Conservation (phyloP, 2,797 vertebrate genomes). For the Spinus olivaceus region DNA sequence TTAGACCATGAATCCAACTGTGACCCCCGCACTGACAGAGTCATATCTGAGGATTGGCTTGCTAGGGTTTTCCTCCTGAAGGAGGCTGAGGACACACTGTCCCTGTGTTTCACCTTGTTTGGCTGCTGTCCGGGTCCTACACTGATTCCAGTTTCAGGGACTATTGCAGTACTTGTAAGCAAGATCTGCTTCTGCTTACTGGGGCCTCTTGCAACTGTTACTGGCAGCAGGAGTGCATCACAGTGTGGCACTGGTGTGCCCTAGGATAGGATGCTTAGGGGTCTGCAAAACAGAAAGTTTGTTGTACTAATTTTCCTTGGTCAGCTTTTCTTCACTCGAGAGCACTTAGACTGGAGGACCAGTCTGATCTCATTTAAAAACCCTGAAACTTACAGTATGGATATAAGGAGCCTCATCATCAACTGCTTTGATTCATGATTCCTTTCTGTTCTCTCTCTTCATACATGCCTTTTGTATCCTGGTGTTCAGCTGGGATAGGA, state of each 20-base stretch:
- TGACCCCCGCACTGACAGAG: accelerated
- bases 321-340: background rate
- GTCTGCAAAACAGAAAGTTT: background rate
- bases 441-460: background rate
- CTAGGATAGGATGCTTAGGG: background rate
- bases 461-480: background rate
- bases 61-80: background rate
- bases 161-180: background rate
- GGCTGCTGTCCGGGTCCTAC: background rate
- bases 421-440: background rate
- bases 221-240: background rate
- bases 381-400: background rate
- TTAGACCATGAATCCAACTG: background rate
- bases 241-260: background rate
- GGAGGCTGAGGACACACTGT: background rate
- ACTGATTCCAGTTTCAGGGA: background rate
- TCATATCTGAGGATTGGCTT: background rate
- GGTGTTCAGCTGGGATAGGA: background rate
- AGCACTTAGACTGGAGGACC: background rate
- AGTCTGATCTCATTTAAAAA: background rate
- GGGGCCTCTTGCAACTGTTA: background rate
- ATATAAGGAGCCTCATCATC: background rate
- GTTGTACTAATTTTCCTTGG: background rate
- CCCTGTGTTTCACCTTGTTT: background rate
- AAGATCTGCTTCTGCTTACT: accelerated